Conservation (phyloP, 2,113 vertebrate genomes). For the Regulus satrapa region DNA sequence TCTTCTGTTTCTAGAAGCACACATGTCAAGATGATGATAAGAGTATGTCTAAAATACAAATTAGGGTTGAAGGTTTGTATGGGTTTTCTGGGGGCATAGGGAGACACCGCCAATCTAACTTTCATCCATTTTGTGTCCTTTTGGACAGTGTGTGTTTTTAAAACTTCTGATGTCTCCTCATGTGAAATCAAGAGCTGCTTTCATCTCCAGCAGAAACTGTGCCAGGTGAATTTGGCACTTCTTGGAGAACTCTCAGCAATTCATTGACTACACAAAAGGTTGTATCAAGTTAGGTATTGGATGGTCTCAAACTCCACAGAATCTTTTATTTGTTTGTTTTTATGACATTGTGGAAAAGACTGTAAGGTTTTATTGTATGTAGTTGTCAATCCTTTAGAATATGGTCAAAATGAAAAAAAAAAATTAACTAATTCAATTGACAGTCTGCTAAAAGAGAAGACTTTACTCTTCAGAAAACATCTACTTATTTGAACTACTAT, state of each 20-base stretch:
- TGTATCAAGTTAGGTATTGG: background rate
- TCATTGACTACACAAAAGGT: background rate
- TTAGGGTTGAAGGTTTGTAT: background rate
- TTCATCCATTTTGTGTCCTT: background rate
- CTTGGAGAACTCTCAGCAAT: background rate
- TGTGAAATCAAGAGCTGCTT: background rate
- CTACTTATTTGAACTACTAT: background rate
- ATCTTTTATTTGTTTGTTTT: background rate
- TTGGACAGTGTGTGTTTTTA: background rate
- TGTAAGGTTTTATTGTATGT: background rate
- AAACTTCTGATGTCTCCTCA: background rate
- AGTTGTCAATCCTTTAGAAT: background rate
- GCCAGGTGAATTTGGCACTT: background rate
- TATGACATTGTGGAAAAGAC: background rate
- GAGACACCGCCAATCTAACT: background rate
- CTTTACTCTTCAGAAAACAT: background rate
- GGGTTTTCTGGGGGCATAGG: rapidly evolving
- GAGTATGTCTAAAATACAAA: background rate
- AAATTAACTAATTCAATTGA: background rate
- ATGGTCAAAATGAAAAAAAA: background rate
- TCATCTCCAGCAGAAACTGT: background rate
- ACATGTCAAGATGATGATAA: background rate
- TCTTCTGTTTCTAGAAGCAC: background rate
- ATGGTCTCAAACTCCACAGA: background rate
- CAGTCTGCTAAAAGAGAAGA: background rate